phyloP scores from a whole-genome alignment of 2,113 vertebrate genomes.

The Apodemus speciosus region DNA sequence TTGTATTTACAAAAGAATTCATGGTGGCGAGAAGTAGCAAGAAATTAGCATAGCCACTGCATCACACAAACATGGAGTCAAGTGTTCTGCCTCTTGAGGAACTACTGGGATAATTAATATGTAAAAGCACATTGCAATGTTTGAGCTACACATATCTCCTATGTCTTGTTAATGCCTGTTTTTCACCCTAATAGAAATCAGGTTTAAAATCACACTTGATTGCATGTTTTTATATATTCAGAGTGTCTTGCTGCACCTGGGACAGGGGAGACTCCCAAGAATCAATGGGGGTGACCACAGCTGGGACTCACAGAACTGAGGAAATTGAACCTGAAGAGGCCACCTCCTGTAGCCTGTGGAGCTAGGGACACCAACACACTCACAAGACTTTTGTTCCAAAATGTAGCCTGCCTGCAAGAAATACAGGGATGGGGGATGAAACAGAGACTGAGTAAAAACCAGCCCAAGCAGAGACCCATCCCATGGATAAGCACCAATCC shows the following conservation, averaged over 20 bases:
- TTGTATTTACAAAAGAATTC: background rate
- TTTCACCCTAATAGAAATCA: background rate
- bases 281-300: too few species aligned
- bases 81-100: background rate
- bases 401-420: too few species aligned
- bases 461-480: too few species aligned
- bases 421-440: too few species aligned
- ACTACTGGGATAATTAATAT: constrained; percentile 15
- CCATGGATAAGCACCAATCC: too few species aligned
- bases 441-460: too few species aligned
- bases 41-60: background rate
- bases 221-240: background rate
- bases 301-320: too few species aligned
- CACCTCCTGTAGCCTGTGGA: too few species aligned
- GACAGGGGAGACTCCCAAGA: too few species aligned
- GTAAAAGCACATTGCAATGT: background rate
- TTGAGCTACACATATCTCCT: background rate
- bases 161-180: background rate
- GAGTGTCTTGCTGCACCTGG: background rate
- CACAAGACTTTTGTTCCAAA: too few species aligned
- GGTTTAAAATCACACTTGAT: background rate
- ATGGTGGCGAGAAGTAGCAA: background rate
- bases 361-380: too few species aligned
- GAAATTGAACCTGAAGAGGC: too few species aligned
- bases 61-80: background rate